These are phyloP conservation scores for Sphinx pinastri DNA, from an alignment of 2,888 invertebrate species.

Conservation along the genomic window DNA sequence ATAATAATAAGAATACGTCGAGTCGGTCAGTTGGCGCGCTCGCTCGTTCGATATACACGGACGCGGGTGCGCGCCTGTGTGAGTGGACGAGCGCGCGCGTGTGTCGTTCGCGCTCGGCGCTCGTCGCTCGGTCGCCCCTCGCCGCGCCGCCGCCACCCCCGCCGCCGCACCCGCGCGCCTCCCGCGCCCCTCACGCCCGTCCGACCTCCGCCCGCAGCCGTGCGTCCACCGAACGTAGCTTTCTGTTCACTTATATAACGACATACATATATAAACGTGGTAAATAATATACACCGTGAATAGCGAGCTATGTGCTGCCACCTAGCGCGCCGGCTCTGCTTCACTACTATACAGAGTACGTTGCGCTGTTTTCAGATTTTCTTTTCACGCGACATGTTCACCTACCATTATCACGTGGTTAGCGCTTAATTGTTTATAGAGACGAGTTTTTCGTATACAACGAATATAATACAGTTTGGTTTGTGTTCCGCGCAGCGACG, in stretches of 20 bases:
- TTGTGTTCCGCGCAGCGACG: conserved; percentile 13
- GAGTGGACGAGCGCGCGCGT: conserved; percentile 44
- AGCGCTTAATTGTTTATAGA: conserved; percentile 22
- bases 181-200: conserved; percentile 40
- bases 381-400: conserved; percentile 59
- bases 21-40: conserved; percentile 79
- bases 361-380: conserved; percentile 67
- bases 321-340: conserved; percentile 74
- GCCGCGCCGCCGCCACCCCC: conserved; percentile 39
- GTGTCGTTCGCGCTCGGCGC: conserved; percentile 45
- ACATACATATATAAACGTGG: conserved; percentile 74
- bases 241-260: conserved; percentile 84
- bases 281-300: conserved; percentile 82
- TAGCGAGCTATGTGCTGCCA: conserved; percentile 81
- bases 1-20: conserved; percentile 86
- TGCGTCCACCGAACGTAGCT: conserved; percentile 69
- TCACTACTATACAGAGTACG: conserved; percentile 55
- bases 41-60: conserved; percentile 77
- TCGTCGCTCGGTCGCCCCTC: conserved; percentile 39
- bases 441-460: conserved; percentile 22
- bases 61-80: conserved; percentile 59
- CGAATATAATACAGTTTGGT: conserved; percentile 29
- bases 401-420: conserved; percentile 49
- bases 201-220: conserved; percentile 38
- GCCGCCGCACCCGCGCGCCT: conserved; percentile 40